Evolutionary conservation across 2,888 invertebrate genomes (phyloP), one percentile per base, ranked within the genome.

Genomic region (Drosophila anomelani): DNA sequence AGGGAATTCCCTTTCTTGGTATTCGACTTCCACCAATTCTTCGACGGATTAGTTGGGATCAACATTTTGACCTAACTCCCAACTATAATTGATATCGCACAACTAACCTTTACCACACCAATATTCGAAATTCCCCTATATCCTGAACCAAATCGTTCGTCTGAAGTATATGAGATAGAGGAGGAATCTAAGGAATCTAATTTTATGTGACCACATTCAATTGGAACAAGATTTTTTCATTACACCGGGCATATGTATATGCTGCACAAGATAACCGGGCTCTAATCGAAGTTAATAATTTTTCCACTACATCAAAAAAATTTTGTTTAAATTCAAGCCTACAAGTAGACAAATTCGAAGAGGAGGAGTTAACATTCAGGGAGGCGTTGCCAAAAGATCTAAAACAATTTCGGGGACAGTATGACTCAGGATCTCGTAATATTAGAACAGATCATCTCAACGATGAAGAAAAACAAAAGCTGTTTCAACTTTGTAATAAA

Each of bases 11-110:
- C 36, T 36, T 36, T 36, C 13, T 13, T 36, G 12, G 13, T 36
- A 12, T 36, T 36, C 5, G 13, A 36, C 5, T 36, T 36, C 13
- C 10, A 36, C 36, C 36, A 36, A 51, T 51, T 51, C 15, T 51
- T 36, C 13, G 51, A 36, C 9, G 51, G 51, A 20, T 15, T 51
- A 20, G 36, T 51, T 51, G 34, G 51, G 2, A 51, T 51, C 20
- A 20, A 20, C 20, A 20, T 20, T 20, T 20, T 20, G 36, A 51
- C 4, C 9, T 12, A 36, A 51, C 51, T 51, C 20, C 43, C 17
- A 17, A 20, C 17, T 20, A 34, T 3, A 46, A 46, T 34, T 34
- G 20, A 51, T 51, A 51, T 51, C 17, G 6, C 20, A 2, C 34
- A 51, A 20, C 36, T 13, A 20, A 51, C 51, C 2, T 51, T 51